Evolutionary conservation across 2,797 vertebrate species (phyloP).

Genomic region (Sciurus carolinensis): DNA sequence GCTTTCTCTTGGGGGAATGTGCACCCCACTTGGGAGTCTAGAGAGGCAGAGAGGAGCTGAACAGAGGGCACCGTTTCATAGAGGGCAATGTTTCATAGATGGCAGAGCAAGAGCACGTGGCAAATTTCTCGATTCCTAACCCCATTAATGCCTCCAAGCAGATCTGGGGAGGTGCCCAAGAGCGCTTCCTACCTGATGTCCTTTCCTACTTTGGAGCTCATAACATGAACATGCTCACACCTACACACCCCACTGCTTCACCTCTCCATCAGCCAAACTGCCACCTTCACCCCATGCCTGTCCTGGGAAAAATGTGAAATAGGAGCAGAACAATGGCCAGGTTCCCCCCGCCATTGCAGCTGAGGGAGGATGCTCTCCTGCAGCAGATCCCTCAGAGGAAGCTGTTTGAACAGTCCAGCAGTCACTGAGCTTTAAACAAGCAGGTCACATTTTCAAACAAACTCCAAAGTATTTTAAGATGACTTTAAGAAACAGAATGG

Average conservation of each 20-base stretch:
- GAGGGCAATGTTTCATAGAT: not conserved
- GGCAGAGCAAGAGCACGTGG: not conserved
- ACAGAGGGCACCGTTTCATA: not conserved
- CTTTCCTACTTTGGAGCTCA: not conserved
- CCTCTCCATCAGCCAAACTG: not conserved
- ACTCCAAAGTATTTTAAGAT: not conserved
- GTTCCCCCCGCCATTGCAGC: not conserved
- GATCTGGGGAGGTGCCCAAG: not conserved
- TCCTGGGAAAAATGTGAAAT: not conserved
- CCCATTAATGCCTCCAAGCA: not conserved
- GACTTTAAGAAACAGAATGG: constrained; percentile 9
- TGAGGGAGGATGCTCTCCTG: not conserved
- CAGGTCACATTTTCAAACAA: constrained; percentile 27
- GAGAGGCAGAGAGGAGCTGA: not conserved
- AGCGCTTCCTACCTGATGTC: not conserved
- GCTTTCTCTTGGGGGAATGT: not conserved
- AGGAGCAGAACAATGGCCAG: not conserved
- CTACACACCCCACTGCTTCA: not conserved
- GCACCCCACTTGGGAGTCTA: not conserved
- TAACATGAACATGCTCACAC: not conserved
- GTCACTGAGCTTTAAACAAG: not conserved
- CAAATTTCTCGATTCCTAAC: not conserved
- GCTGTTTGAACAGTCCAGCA: not conserved
- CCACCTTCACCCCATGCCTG: not conserved
- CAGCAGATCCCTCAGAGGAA: not conserved